A percentile compares a stretch with the other conserved stretches of the same genome.
Conservation (phyloP, 2,113 vertebrate species). For the Dermatemys mawii region DNA sequence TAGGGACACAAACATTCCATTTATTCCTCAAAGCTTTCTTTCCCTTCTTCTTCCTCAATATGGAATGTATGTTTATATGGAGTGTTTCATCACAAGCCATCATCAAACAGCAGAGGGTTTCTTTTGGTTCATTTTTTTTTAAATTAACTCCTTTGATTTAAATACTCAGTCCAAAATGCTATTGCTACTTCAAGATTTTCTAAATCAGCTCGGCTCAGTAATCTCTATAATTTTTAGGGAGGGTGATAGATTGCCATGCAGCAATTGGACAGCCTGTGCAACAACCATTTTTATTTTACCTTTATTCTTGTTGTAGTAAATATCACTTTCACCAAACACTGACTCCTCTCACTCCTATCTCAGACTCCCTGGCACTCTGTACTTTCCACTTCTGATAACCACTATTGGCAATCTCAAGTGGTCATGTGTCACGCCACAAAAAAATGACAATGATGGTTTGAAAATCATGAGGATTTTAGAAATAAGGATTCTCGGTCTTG, state of each 20-base stretch:
- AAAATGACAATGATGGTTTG: too few species aligned
- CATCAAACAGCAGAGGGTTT: background rate
- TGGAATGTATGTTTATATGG: background rate
- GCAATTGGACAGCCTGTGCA: background rate
- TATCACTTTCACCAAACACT: background rate
- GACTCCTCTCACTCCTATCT: background rate
- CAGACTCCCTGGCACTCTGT: background rate
- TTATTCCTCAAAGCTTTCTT: background rate
- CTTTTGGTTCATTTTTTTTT: background rate
- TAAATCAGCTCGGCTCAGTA: background rate
- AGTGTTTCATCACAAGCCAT: background rate
- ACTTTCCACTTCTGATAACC: background rate
- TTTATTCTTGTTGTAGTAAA: background rate
- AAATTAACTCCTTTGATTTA: background rate
- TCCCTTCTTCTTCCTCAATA: background rate
- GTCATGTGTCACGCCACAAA: background rate
- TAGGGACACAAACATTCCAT: background rate
- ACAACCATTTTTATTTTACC: rapidly evolving
- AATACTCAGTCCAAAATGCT: background rate
- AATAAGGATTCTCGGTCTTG: background rate
- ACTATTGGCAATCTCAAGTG: background rate
- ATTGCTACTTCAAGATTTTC: background rate
- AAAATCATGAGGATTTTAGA: too few species aligned
- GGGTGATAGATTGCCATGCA: background rate
- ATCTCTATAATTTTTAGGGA: background rate